These are phyloP conservation scores for Cephalopachus bancanus DNA, from an alignment of 2,797 vertebrate genomes.

Conservation along the genomic window DNA sequence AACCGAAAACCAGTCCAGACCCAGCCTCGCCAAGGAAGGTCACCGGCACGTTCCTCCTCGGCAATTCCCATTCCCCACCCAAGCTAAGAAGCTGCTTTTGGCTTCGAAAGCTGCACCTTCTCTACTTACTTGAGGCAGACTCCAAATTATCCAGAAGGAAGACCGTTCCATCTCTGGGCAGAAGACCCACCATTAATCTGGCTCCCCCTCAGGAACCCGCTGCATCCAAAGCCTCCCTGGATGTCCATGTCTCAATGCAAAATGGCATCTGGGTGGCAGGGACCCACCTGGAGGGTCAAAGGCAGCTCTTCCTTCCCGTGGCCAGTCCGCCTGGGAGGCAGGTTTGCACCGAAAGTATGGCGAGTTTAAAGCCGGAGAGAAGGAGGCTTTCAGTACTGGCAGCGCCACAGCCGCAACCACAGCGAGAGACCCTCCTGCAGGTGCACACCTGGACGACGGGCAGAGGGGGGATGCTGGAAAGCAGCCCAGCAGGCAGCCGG, in stretches of 20 bases:
- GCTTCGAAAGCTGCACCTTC: accelerated
- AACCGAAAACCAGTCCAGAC: background rate
- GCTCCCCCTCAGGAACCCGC: background rate
- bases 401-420: accelerated
- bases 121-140: background rate
- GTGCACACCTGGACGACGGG: accelerated
- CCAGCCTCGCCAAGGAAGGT: too few relatives aligned
- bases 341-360: accelerated
- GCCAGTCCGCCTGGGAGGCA: accelerated
- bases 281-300: too few relatives aligned
- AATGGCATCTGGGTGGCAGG: background rate
- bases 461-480: background rate
- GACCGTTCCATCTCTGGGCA: accelerated
- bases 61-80: background rate
- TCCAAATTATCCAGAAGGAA: background rate
- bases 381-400: background rate
- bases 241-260: background rate
- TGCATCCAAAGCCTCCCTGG: background rate
- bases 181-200: accelerated
- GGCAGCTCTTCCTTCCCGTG: accelerated
- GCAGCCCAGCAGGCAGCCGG: background rate
- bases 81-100: too few relatives aligned
- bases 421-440: background rate
- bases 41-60: accelerated
- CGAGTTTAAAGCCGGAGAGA: background rate